phyloP scores from a whole-genome alignment of 1,140 invertebrate genomes.

The Temnothorax nylanderi region DNA sequence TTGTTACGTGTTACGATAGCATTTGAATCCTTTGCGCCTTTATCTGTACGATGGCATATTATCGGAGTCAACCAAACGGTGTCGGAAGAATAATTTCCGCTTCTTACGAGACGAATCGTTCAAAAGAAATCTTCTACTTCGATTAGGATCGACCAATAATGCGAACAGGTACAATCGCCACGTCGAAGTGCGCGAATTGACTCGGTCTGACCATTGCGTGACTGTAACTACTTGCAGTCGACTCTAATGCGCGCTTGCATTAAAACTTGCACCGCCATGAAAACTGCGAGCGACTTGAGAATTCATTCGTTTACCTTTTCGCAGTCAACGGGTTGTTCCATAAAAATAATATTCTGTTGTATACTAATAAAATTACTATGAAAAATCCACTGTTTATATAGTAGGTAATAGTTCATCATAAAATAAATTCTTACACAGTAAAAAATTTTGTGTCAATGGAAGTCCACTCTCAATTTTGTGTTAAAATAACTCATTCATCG shows the following conservation, averaged over 20 bases:
- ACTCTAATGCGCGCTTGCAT: neutral
- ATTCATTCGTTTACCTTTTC: neutral
- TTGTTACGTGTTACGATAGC: neutral
- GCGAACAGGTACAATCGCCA: neutral
- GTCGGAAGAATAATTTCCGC: constrained; percentile 27
- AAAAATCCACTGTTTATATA: neutral
- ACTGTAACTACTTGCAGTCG: constrained; percentile 55
- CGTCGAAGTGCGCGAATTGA: constrained; percentile 11
- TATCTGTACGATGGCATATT: neutral
- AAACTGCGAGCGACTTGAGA: constrained; percentile 9
- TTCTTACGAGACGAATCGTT: neutral
- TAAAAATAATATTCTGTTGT: neutral
- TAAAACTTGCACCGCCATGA: constrained; percentile 26
- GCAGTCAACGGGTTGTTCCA: neutral
- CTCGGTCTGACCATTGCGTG: constrained; percentile 53
- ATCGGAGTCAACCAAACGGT: neutral
- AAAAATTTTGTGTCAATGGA: too few relatives aligned
- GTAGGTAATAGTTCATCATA: neutral
- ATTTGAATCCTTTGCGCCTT: neutral
- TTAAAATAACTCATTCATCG: too few relatives aligned
- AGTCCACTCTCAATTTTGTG: too few relatives aligned
- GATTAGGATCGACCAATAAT: neutral
- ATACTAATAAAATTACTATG: neutral
- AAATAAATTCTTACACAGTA: neutral
- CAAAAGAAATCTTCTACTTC: neutral